These are phyloP conservation scores for Gryon sp. DNA, from an alignment of 1,140 invertebrate genomes.

Conservation along the genomic window DNA sequence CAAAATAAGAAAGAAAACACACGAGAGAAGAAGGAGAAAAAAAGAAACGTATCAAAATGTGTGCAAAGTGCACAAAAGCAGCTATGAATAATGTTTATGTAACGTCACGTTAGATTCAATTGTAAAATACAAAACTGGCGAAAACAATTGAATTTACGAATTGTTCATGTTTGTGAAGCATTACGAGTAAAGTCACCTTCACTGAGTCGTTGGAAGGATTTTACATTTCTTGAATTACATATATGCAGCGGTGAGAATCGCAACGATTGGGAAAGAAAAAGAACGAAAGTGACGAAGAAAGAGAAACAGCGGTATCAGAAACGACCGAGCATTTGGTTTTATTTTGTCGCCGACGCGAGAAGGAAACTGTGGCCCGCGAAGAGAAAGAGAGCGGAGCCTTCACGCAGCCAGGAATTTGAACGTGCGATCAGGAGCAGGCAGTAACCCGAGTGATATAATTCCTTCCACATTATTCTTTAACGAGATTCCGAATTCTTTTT, in stretches of 20 bases:
- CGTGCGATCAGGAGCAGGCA: conserved; percentile 33
- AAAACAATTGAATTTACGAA: conserved; percentile 45
- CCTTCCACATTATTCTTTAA: conserved; percentile 27
- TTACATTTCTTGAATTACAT: conserved; percentile 44
- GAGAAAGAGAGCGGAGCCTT: neutral
- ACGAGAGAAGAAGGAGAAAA: neutral
- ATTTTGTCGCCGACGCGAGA: conserved; percentile 27
- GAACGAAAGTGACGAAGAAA: too few relatives aligned
- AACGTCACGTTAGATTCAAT: conserved; percentile 35
- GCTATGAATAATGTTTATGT: conserved; percentile 38
- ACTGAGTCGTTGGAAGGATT: conserved; percentile 34
- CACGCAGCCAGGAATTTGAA: conserved; percentile 37
- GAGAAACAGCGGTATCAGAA: conserved; percentile 29
- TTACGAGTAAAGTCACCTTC: conserved; percentile 46
- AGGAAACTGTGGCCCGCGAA: neutral
- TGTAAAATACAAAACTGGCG: conserved; percentile 25
- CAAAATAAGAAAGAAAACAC: too few relatives aligned
- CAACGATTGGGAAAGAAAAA: conserved; percentile 34
- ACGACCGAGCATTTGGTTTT: conserved; percentile 43
- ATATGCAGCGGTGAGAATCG: conserved; percentile 26
- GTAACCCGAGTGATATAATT: conserved; percentile 34
- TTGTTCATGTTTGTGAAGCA: conserved; percentile 41
- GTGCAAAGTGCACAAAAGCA: conserved; percentile 5
- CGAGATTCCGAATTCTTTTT: conserved; percentile 26
- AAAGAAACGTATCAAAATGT: neutral